Base-by-base conservation (phyloP, 1,140 invertebrate species). In the Gyrodactylus bullatarudis region DNA sequence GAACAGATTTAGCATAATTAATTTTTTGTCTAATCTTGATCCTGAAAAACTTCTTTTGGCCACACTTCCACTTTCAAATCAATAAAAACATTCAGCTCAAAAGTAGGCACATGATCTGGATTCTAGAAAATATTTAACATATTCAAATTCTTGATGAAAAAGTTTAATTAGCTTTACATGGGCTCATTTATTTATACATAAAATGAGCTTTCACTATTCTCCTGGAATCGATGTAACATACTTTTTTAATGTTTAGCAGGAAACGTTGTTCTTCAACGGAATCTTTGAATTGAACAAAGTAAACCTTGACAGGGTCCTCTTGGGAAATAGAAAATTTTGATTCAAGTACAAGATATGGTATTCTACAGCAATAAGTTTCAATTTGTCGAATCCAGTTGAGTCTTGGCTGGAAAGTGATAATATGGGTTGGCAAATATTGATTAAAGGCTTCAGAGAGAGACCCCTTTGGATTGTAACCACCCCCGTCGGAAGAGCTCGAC, bases 201-300 rank as follows among this genome's bases (percentile, higher is more conserved):
- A n/a, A n/a, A n/a, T n/a, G n/a, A n/a, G n/a, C n/a, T n/a, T n/a
- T n/a, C n/a, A n/a, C n/a, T n/a, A n/a, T n/a, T n/a, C n/a, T n/a
- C n/a, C n/a, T n/a, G n/a, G n/a, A n/a, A n/a, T n/a, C n/a, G n/a
- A n/a, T n/a, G n/a, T n/a, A n/a, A 54, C 34, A 8, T 25, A 71
- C 70, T 26, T 71, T 71, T 71, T 24, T 71, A 2, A 71, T 23
- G 8, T 21, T 24, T n/a, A 24, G 20, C 16, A 71, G 24, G 24
- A 23, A 71, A 2, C 24, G 21, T n/a, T 71, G 70, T n/a, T 71
- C 70, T 71, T 71, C 70, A 24, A 71, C 24, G 20, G 70, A 71
- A 26, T 71, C 24, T n/a, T 20, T 20, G 24, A 23, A 71, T 24
- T 23, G 21, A 21, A 71, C 24, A 25, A 71, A 71, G n/a, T 71